phyloP scores from a whole-genome alignment of 2,113 vertebrate species.

The Callocephalon fimbriatum region DNA sequence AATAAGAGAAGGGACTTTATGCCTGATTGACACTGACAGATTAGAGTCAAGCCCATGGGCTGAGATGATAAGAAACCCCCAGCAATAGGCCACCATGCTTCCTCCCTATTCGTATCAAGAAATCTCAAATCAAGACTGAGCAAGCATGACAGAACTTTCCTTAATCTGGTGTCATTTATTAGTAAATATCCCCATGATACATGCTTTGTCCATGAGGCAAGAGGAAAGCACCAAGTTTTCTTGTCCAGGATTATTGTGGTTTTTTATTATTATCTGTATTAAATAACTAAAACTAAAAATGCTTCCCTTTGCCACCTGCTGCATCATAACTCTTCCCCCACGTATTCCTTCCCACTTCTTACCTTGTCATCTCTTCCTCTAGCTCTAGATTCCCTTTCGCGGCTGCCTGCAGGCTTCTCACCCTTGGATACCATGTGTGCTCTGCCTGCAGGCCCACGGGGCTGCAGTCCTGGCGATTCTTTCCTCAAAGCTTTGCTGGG shows the following conservation, averaged over 20 bases:
- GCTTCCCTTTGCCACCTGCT: background rate
- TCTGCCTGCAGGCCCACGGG: constrained; percentile 81
- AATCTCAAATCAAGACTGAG: background rate
- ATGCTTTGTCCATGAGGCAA: background rate
- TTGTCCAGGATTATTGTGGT: background rate
- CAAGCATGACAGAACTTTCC: background rate
- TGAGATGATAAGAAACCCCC: background rate
- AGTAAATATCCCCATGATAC: background rate
- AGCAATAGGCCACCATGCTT: background rate
- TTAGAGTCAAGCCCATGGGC: background rate
- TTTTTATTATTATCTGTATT: background rate
- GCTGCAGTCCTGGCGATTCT: constrained; percentile 86
- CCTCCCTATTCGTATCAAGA: background rate
- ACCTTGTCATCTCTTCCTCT: constrained; percentile 92
- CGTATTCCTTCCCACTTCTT: background rate
- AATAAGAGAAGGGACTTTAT: background rate
- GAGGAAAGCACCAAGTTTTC: background rate
- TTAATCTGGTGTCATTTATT: background rate
- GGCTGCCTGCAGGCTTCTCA: constrained; percentile 78
- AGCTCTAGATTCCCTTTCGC: constrained; percentile 77
- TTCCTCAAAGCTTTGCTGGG: constrained; percentile 87
- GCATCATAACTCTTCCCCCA: background rate
- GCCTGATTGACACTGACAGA: background rate
- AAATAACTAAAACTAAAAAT: background rate
- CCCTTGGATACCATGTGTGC: constrained; percentile 79